Evolutionary conservation across 2,797 vertebrate genomes (phyloP).

Genomic region (Hoplostethus mediterraneus): DNA sequence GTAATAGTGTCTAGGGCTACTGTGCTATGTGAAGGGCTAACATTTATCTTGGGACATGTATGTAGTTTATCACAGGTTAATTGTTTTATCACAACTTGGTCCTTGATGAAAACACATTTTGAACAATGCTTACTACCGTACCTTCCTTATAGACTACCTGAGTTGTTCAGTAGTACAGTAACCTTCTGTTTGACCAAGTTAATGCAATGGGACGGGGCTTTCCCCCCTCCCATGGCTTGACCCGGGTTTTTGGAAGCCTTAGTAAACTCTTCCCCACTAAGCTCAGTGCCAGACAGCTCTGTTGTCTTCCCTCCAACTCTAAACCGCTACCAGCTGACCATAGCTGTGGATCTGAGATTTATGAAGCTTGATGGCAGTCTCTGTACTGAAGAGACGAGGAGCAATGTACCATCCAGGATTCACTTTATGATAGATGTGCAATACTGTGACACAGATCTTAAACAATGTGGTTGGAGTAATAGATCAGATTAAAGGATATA

Average conservation of each 20-base stretch:
- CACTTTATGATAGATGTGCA: conserved; percentile 36
- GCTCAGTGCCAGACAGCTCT: conserved; percentile 43
- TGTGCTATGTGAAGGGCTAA: too few species aligned
- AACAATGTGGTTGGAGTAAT: background rate
- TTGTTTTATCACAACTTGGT: too few species aligned
- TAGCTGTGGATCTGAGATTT: conserved; percentile 31
- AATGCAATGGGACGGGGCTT: background rate
- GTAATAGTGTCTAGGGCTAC: too few species aligned
- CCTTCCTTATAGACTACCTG: background rate
- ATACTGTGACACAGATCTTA: conserved; percentile 30
- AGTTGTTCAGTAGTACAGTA: background rate
- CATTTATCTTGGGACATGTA: too few species aligned
- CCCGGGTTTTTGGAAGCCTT: conserved; percentile 12
- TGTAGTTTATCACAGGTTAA: too few species aligned
- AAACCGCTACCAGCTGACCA: conserved; percentile 59
- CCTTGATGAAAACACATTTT: too few species aligned
- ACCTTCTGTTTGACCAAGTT: background rate
- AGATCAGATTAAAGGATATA: background rate
- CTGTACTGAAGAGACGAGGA: conserved; percentile 21
- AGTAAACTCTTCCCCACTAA: conserved; percentile 13
- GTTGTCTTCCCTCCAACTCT: conserved; percentile 49
- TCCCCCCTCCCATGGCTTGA: conserved; percentile 20
- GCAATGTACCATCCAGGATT: conserved; percentile 46
- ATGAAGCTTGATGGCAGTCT: conserved; percentile 25
- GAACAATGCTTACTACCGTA: too few species aligned